Evolutionary conservation across 2,113 vertebrate genomes (phyloP).

Genomic region (Ailurus styani): DNA sequence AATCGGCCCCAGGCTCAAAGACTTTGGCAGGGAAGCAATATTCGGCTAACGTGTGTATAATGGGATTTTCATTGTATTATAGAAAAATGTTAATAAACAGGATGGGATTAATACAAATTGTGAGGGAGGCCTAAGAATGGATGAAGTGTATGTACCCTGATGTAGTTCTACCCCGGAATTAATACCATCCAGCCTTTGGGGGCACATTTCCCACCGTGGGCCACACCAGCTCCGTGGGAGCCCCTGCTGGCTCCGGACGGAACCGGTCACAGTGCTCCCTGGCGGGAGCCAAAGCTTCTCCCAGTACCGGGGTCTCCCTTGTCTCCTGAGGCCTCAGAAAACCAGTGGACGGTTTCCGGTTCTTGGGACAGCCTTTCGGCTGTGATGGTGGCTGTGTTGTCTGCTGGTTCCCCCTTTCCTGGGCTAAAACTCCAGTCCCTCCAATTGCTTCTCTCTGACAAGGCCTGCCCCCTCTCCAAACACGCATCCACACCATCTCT

Average conservation of each 20-base stretch:
- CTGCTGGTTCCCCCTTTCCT: background rate
- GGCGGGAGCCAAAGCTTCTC: background rate
- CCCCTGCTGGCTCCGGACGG: background rate
- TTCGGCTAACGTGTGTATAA: background rate
- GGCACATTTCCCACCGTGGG: background rate
- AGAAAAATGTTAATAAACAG: background rate
- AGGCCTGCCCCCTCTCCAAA: background rate
- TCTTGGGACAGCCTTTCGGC: background rate
- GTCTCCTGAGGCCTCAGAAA: background rate
- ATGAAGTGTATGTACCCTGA: accelerated
- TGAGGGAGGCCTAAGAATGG: background rate
- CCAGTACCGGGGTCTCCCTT: background rate
- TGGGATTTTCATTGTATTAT: no score
- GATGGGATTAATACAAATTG: no score
- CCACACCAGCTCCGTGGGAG: background rate
- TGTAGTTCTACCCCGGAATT: background rate
- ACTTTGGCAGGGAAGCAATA: background rate
- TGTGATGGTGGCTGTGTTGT: background rate
- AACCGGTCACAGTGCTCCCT: background rate
- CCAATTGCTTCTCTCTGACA: no score
- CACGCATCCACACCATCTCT: no score
- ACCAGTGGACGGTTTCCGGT: accelerated
- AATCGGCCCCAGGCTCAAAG: background rate
- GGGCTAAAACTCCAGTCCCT: background rate
- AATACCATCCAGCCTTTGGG: background rate